These are phyloP conservation scores for Drosophila suzukii DNA, from an alignment of 1,140 invertebrate genomes.

Conservation along the genomic window DNA sequence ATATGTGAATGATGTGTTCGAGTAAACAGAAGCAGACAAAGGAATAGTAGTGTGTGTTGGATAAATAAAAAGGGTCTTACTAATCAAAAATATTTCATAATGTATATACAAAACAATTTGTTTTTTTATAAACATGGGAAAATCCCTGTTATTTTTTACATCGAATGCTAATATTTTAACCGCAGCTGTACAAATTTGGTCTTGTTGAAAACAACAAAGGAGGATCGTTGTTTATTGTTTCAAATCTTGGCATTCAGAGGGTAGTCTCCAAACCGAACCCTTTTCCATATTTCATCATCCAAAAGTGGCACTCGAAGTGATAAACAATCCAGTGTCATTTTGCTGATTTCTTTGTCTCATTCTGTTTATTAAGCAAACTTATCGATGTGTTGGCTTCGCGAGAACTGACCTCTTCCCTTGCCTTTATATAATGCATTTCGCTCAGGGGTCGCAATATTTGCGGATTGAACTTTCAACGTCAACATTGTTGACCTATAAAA, in stretches of 20 bases:
- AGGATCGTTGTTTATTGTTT: conserved; percentile 26
- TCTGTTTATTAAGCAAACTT: conserved; percentile 24
- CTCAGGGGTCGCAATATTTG: conserved; percentile 33
- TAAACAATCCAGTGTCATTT: conserved; percentile 16
- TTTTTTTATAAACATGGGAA: neutral
- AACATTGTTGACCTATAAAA: conserved; percentile 49
- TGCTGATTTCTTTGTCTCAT: conserved; percentile 15
- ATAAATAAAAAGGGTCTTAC: neutral
- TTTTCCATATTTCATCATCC: neutral
- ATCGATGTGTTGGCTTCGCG: conserved; percentile 5
- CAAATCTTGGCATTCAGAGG: conserved; percentile 1
- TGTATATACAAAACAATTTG: neutral
- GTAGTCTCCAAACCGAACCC: conserved; percentile 3
- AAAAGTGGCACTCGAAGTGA: conserved; percentile 23
- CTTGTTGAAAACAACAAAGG: conserved; percentile 20
- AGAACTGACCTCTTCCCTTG: conserved; percentile 43
- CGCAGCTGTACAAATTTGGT: conserved; percentile 9
- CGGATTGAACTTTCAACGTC: conserved; percentile 21
- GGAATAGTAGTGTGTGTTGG: neutral
- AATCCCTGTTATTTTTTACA: neutral
- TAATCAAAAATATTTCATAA: neutral
- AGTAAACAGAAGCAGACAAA: conserved; percentile 3
- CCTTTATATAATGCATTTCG: conserved; percentile 33
- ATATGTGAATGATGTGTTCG: conserved; percentile 2
- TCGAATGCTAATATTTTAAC: neutral